Conservation (phyloP, 2,113 vertebrate species). For the Ptilorrhoa leucosticta region DNA sequence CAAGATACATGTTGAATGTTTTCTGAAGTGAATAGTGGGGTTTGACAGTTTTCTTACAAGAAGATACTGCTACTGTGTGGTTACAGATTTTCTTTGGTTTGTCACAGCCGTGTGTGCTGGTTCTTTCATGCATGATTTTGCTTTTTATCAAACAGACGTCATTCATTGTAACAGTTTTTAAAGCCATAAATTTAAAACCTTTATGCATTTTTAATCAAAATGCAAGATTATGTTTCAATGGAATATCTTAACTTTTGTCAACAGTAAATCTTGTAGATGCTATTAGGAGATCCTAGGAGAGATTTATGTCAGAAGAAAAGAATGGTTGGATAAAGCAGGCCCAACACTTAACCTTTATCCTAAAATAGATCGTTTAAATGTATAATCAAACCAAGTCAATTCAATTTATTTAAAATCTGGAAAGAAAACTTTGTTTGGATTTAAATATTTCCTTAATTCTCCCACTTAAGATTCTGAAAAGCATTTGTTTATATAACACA, state of each 20-base stretch:
- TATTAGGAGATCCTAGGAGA: not conserved
- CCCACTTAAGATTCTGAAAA: not conserved
- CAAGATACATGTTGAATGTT: not conserved
- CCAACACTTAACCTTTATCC: not conserved
- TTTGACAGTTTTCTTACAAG: not conserved
- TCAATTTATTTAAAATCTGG: not conserved
- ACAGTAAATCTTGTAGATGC: not conserved
- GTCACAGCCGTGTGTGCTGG: not conserved
- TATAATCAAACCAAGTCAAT: not conserved
- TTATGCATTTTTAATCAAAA: slow-evolving; percentile 19
- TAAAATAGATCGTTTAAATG: not conserved
- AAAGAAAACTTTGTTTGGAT: not conserved
- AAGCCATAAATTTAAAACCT: not conserved
- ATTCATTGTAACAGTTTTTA: not conserved
- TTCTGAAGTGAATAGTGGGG: not conserved
- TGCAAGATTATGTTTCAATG: not conserved
- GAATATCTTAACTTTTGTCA: not conserved
- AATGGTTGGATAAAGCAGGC: not conserved
- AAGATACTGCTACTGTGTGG: not conserved
- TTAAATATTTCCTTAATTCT: not conserved
- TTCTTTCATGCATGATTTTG: not conserved
- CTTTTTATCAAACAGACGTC: not conserved
- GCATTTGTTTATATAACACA: not conserved
- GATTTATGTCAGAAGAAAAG: slow-evolving; percentile 14
- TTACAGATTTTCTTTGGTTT: not conserved